phyloP scores from a whole-genome alignment of 2,797 vertebrate species.

The Allobates femoralis region DNA sequence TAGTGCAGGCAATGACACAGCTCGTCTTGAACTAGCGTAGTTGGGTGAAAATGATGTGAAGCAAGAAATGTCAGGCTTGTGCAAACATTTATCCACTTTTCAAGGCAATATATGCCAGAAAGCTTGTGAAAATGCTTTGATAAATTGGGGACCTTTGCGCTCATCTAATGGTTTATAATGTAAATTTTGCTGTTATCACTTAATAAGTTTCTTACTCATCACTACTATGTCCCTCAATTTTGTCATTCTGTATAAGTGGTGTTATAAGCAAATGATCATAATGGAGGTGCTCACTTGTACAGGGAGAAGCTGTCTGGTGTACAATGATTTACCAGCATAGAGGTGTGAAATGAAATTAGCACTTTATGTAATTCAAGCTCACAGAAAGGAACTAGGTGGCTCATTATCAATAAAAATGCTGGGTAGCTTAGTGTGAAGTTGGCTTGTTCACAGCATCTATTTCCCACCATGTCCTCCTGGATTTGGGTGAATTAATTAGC shows the following conservation, averaged over 20 bases:
- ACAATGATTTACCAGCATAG: slow-evolving; percentile 29
- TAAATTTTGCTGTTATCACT: background rate
- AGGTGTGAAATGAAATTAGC: slow-evolving; percentile 56
- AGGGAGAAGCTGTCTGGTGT: slow-evolving; percentile 1
- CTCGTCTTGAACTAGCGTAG: no score
- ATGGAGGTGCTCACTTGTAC: background rate
- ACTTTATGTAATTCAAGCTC: slow-evolving; percentile 55
- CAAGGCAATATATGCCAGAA: no score
- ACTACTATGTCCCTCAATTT: background rate
- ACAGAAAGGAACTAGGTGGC: slow-evolving; percentile 53
- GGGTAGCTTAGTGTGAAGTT: slow-evolving; percentile 41
- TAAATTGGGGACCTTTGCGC: no score
- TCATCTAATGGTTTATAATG: background rate
- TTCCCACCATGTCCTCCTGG: slow-evolving; percentile 66
- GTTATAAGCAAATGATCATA: background rate
- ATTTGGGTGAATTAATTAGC: slow-evolving; percentile 62
- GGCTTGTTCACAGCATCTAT: slow-evolving; percentile 56
- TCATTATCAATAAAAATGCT: slow-evolving; percentile 70
- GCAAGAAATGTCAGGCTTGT: no score
- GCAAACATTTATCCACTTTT: no score
- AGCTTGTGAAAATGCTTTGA: no score
- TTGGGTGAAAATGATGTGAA: no score
- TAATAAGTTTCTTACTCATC: background rate
- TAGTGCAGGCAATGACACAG: no score
- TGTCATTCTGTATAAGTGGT: background rate